phyloP scores from a whole-genome alignment of 1,140 invertebrate species.

The Chionoecetes opilio region DNA sequence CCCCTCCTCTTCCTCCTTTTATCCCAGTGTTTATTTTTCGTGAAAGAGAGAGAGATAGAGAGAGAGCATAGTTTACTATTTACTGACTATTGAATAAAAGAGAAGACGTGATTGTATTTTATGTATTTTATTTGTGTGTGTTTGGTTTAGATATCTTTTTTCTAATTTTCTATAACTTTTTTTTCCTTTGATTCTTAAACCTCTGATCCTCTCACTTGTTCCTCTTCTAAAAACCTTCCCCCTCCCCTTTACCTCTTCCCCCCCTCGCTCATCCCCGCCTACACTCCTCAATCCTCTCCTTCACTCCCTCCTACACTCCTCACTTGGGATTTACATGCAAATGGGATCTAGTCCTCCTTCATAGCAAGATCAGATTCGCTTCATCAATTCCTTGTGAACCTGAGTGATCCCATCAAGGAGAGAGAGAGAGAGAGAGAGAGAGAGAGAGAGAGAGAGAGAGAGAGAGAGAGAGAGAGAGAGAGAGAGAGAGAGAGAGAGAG shows the following conservation, averaged over 20 bases:
- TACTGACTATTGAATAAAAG: too few relatives aligned
- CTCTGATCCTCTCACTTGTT: neutral
- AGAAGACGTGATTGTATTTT: too few relatives aligned
- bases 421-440: conserved; percentile 49
- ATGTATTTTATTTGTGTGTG: too few relatives aligned
- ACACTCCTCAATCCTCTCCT: neutral
- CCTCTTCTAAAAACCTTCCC: neutral
- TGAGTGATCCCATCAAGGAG: conserved; percentile 64
- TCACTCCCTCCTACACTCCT: conserved; percentile 36
- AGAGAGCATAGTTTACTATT: too few relatives aligned
- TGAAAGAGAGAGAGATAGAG: too few relatives aligned
- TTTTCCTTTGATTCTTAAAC: neutral
- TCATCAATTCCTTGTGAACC: conserved; percentile 67
- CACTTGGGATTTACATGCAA: conserved; percentile 63
- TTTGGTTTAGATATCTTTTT: neutral
- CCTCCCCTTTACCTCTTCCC: neutral
- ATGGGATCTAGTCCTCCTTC: conserved; percentile 59
- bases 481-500: conserved; percentile 62
- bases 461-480: conserved; percentile 46
- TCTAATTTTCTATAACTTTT: neutral
- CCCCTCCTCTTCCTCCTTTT: neutral
- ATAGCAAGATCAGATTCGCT: conserved; percentile 59
- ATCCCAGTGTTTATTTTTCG: neutral
- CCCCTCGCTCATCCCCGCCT: neutral
- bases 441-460: conserved; percentile 56